Conservation (phyloP, 2,888 invertebrate species). For the Tenthredo amoena region DNA sequence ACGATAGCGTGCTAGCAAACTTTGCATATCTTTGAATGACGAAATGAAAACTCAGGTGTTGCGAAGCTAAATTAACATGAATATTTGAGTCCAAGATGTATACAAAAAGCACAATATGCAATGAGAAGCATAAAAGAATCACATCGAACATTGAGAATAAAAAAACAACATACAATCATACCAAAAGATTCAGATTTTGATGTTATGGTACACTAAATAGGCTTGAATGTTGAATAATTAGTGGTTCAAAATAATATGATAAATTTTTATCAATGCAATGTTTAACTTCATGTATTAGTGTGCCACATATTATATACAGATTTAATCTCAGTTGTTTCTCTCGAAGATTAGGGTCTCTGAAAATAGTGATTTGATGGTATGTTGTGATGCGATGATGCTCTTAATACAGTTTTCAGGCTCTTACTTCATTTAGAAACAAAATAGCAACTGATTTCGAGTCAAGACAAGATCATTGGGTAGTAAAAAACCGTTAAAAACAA, state of each 20-base stretch:
- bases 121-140: neutral
- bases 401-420: neutral
- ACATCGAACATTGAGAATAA: neutral
- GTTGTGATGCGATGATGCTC: neutral
- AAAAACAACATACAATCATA: neutral
- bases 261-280: neutral
- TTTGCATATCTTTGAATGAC: neutral
- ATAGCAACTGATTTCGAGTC: neutral
- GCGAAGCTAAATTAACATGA: neutral
- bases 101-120: neutral
- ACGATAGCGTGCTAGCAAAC: neutral
- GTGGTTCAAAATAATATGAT: neutral
- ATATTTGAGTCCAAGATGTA: neutral
- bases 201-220: neutral
- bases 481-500: neutral
- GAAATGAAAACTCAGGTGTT: neutral
- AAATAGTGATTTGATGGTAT: neutral
- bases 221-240: neutral
- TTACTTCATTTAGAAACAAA: neutral
- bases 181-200: neutral
- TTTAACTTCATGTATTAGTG: neutral
- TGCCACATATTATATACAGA: neutral
- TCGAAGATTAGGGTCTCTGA: neutral
- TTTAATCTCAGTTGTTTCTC: neutral
- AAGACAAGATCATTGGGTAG: neutral